A percentile compares a stretch with the other conserved stretches of the same genome.
phyloP scores from a whole-genome alignment of 2,113 vertebrate species.

The Thinocorus orbignyianus region DNA sequence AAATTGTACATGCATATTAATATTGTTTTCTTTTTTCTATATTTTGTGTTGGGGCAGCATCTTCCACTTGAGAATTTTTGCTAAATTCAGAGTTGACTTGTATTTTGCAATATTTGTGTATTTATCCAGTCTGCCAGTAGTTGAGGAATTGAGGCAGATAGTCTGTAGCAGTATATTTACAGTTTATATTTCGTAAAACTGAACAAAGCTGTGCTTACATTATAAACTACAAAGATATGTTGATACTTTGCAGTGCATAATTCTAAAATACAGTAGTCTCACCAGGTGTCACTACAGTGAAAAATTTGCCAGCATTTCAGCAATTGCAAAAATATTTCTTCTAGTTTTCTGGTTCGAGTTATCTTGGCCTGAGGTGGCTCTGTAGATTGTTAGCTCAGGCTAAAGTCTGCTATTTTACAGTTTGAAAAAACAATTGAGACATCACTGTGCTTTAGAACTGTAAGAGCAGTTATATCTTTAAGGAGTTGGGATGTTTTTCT shows the following conservation, averaged over 20 bases:
- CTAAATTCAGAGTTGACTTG: neutral
- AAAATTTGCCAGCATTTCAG: conserved; percentile 42
- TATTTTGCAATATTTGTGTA: neutral
- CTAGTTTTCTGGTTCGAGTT: conserved; percentile 31
- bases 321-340: neutral
- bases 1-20: neutral
- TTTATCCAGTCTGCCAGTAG: neutral
- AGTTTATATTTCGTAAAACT: conserved; percentile 34
- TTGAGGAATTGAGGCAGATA: neutral
- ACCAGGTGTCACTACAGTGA: conserved; percentile 41
- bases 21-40: neutral
- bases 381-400: conserved; percentile 1
- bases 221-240: conserved; percentile 27
- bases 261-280: conserved; percentile 41
- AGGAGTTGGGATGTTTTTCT: conserved; percentile 3
- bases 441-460: neutral
- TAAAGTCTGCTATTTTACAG: neutral
- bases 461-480: neutral
- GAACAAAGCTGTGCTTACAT: conserved; percentile 55
- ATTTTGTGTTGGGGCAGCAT: neutral
- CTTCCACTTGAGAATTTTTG: neutral
- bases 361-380: neutral
- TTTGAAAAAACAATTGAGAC: neutral
- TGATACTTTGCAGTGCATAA: conserved; percentile 40
- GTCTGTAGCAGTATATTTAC: neutral